Percentiles rank a stretch among this genome's conserved stretches.
phyloP scores from a whole-genome alignment of 2,113 vertebrate genomes.

The Triplophysa rosa region DNA sequence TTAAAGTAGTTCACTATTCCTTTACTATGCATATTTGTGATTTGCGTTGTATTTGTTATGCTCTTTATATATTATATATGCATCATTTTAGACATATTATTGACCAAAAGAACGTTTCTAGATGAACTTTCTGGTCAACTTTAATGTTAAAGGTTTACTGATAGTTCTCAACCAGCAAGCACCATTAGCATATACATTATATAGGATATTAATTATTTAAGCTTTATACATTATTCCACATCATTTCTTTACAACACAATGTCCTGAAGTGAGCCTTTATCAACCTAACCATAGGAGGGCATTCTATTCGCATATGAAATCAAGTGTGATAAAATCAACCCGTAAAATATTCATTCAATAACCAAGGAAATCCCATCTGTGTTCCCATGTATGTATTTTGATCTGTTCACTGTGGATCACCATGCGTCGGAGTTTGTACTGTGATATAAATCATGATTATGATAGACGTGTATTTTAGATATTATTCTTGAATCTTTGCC shows the following conservation, averaged over 20 bases:
- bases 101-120: neutral
- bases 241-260: neutral
- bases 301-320: too few species aligned
- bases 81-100: neutral
- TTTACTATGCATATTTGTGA: too few species aligned
- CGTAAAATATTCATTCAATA: neutral
- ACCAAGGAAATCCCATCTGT: neutral
- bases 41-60: neutral
- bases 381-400: too few species aligned
- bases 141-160: neutral
- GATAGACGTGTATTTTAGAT: too few species aligned
- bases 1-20: too few species aligned
- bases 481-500: neutral
- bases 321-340: too few species aligned
- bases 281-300: too few species aligned
- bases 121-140: too few species aligned
- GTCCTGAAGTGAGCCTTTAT: too few species aligned
- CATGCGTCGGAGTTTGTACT: too few species aligned
- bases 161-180: neutral
- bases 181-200: neutral
- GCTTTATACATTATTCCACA: neutral
- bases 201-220: neutral
- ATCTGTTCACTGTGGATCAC: too few species aligned
- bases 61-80: neutral
- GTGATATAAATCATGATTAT: too few species aligned